Conservation (phyloP, 2,113 vertebrate species). For the Colistium nudipinnis region DNA sequence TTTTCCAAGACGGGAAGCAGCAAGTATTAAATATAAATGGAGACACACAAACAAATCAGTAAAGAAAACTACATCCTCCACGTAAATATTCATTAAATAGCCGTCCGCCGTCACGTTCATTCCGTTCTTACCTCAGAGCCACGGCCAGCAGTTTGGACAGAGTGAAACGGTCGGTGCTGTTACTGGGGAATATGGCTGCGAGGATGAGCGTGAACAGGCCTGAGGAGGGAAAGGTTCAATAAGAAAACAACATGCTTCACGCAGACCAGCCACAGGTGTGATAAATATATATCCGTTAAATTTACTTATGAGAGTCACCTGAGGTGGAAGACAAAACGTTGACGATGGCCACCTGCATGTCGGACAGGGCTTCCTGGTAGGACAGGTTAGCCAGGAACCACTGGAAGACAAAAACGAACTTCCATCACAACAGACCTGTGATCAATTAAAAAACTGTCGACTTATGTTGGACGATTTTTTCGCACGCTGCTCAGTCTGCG, state of each 20-base stretch:
- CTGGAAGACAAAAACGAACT: conserved; percentile 72
- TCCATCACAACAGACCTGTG: neutral
- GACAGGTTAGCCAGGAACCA: conserved; percentile 98
- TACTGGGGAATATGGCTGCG: conserved; percentile 95
- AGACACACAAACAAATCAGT: neutral
- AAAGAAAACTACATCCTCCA: neutral
- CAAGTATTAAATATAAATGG: too few species aligned
- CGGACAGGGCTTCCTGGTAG: conserved; percentile 95
- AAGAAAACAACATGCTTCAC: neutral
- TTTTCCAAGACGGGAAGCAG: too few species aligned
- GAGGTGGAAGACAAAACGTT: conserved; percentile 96
- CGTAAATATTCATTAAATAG: too few species aligned
- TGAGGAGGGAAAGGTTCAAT: conserved; percentile 57
- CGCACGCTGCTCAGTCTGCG: too few species aligned
- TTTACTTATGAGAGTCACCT: conserved; percentile 79
- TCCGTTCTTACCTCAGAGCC: conserved; percentile 87
- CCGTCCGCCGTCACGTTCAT: neutral
- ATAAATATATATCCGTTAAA: neutral
- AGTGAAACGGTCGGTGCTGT: conserved; percentile 96
- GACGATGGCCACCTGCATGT: conserved; percentile 94
- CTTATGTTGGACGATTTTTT: too few species aligned
- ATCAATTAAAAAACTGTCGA: neutral
- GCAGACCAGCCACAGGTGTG: neutral
- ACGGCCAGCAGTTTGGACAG: conserved; percentile 95
- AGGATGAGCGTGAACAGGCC: conserved; percentile 95